Evolutionary conservation across 2,113 vertebrate genomes (phyloP).

Genomic region (Odontesthes bonariensis): DNA sequence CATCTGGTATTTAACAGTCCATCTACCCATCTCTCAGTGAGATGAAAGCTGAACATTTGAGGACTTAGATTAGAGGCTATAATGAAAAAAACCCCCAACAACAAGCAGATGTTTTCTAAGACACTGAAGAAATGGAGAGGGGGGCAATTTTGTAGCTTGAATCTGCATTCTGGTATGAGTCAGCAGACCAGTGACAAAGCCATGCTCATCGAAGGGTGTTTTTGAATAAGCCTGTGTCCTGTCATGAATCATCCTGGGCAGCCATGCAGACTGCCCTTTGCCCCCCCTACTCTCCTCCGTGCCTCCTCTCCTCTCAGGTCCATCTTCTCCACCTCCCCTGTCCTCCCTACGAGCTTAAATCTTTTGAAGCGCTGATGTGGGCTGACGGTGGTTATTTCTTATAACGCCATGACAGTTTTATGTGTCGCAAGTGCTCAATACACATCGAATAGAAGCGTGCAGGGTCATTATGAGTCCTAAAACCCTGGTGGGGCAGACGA

Average conservation of each 20-base stretch:
- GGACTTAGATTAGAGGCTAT: not conserved
- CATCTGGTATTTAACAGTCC: not conserved
- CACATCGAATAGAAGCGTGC: constrained; percentile 82
- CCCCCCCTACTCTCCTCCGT: constrained; percentile 21
- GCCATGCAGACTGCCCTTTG: constrained; percentile 43
- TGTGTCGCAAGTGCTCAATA: constrained; percentile 89
- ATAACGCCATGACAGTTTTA: constrained; percentile 83
- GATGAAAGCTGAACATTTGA: constrained; percentile 1
- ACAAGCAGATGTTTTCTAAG: not conserved
- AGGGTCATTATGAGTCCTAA: constrained; percentile 83
- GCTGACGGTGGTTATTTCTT: constrained; percentile 90
- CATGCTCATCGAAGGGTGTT: constrained; percentile 27
- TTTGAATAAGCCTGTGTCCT: constrained; percentile 22
- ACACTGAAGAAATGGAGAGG: not conserved
- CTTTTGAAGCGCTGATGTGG: constrained; percentile 80
- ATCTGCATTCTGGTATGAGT: constrained; percentile 19
- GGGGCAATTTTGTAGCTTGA: constrained; percentile 8
- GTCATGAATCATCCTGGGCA: constrained; percentile 53
- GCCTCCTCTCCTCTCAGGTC: constrained; percentile 28
- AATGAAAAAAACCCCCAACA: not conserved
- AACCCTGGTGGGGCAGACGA: constrained; percentile 72
- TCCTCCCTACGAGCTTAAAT: constrained; percentile 78
- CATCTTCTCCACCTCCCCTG: constrained; percentile 18
- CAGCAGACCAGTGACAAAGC: constrained; percentile 22
- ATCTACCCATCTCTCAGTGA: not conserved